phyloP scores from a whole-genome alignment of 2,113 vertebrate genomes.

The Junco hyemalis region DNA sequence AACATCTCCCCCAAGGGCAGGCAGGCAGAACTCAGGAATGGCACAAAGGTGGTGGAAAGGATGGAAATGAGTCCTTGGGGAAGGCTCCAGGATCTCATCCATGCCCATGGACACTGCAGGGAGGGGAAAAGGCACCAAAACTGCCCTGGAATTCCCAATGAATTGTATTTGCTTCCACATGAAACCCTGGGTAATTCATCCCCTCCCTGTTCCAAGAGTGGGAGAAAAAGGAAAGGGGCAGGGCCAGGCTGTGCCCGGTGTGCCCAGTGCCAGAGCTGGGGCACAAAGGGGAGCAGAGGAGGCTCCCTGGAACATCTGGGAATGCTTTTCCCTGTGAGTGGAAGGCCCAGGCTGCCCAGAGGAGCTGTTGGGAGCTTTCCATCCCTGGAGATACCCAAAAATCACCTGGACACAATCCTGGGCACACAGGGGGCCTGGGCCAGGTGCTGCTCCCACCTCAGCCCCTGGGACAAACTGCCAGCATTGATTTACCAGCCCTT shows the following conservation, averaged over 20 bases:
- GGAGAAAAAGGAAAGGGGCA: neutral
- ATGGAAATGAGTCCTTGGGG: neutral
- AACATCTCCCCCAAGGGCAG: too few relatives aligned
- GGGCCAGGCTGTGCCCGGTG: neutral
- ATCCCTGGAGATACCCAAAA: neutral
- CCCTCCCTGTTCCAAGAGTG: constrained; percentile 11
- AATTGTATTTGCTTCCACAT: constrained; percentile 10
- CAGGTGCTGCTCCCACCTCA: neutral
- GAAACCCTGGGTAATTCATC: constrained; percentile 34
- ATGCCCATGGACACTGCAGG: neutral
- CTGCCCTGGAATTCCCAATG: constrained; percentile 1
- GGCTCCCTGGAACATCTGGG: neutral
- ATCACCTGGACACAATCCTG: rapidly evolving
- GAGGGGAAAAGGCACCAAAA: neutral
- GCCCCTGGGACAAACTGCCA: neutral
- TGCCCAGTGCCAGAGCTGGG: neutral
- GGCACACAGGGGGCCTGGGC: neutral
- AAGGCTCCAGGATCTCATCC: neutral
- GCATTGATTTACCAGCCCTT: neutral
- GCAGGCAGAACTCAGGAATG: neutral
- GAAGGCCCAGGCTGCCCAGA: neutral
- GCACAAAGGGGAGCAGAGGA: rapidly evolving
- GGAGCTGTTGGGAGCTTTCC: neutral
- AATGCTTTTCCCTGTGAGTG: neutral
- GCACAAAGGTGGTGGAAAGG: neutral